Base-by-base conservation (phyloP, 2,113 vertebrate species). In the Cyprinodon brontotheroides region DNA sequence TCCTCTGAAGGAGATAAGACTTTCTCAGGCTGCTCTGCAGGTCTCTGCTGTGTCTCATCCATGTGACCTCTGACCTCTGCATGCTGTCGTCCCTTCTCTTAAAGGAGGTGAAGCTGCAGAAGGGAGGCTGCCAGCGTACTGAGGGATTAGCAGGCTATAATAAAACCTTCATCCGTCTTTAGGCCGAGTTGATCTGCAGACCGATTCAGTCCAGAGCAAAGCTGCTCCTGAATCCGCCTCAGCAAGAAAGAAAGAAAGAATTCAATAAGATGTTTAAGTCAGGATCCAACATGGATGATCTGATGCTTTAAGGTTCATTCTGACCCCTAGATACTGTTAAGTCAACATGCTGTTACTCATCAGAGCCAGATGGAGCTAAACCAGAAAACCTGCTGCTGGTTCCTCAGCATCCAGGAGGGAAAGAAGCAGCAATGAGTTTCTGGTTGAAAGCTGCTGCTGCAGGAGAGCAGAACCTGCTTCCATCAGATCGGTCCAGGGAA, bases 81-180 rank as follows among this genome's bases (percentile, higher is more conserved):
- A 14, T 60, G 47, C 45, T 39, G 59, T 57, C 4, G n/a, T 43
- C 59, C 43, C 11, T 20, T 50, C 20, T 41, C 39, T 61, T 68
- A 63, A 64, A 79, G 53, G 53, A 59, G 57, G 50, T 38, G 75
- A 71, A 50, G 63, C 66, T 41, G 39, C 36, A 22, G 60, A 37
- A 57, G 14, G 15, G 36, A 57, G 68, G 47, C 39, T 1, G 53
- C 41, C 37, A 39, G 41, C 57, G 65, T 66, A 10, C 47, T 2
- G 11, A 22, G 12, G 75, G 82, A 90, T 87, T 87, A 87, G 43
- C 11, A 20, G 74, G 17, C 79, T 87, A 62, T 50, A 77, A 70
- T 86, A 76, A 82, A 86, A 50, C 74, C 74, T 78, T 87, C 60
- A 86, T 89, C 85, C 83, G 50, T 86, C 68, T 66, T 81, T 74